Conservation (phyloP, 2,888 invertebrate genomes). For the Poecilobothrus nobilitatus region DNA sequence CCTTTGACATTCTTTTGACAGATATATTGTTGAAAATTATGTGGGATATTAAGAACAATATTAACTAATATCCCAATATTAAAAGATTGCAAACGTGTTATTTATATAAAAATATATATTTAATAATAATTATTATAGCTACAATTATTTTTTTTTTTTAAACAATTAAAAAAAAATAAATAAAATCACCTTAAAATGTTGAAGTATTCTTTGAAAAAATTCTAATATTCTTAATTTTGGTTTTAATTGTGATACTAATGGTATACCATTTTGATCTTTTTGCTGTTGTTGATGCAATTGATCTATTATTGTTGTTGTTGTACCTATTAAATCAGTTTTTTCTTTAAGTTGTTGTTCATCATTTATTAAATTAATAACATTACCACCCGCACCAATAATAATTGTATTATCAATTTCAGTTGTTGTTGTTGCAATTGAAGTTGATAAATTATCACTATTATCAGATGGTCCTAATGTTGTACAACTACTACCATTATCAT, state of each 20-base stretch:
- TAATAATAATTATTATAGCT: too few relatives aligned
- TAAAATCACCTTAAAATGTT: conserved; percentile 31
- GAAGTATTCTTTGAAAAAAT: conserved; percentile 32
- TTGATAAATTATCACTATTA: conserved; percentile 30
- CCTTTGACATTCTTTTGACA: too few relatives aligned
- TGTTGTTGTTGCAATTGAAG: conserved; percentile 38
- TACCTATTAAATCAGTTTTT: not conserved
- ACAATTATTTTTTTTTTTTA: too few relatives aligned
- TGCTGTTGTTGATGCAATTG: conserved; percentile 20
- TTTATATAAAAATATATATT: too few relatives aligned
- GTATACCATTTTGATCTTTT: conserved; percentile 23
- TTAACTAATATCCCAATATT: too few relatives aligned
- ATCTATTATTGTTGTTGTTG: conserved; percentile 21
- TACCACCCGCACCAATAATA: not conserved
- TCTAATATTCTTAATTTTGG: conserved; percentile 33
- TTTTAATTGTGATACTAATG: conserved; percentile 28
- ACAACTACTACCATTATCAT: conserved; percentile 2
- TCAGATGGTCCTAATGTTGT: not conserved
- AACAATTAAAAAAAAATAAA: too few relatives aligned
- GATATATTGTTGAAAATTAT: too few relatives aligned
- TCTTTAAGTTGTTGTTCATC: conserved; percentile 14
- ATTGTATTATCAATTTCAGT: conserved; percentile 35
- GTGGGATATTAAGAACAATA: too few relatives aligned
- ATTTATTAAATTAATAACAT: not conserved
- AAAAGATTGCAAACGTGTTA: too few relatives aligned